A percentile compares a stretch with the other conserved stretches of the same genome.
These are phyloP conservation scores for Mya arenaria DNA, from an alignment of 1,140 invertebrate genomes.

Conservation along the genomic window DNA sequence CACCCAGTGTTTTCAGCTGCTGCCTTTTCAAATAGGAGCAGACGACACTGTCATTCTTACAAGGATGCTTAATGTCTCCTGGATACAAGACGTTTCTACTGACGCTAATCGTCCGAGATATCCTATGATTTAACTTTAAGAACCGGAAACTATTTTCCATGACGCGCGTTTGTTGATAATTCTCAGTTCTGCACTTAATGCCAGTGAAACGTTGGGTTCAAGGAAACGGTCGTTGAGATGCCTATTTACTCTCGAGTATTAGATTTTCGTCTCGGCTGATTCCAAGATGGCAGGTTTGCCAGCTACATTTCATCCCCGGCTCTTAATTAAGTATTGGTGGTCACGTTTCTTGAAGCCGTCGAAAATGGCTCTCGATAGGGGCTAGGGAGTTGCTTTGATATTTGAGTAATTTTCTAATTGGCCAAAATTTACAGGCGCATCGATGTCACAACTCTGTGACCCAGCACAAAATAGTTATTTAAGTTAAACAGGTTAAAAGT, in stretches of 20 bases:
- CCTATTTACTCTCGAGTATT: no score
- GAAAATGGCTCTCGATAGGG: background rate
- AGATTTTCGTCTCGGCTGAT: no score
- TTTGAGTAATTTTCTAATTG: constrained; percentile 52
- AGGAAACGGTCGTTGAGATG: no score
- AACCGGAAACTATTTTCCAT: constrained; percentile 41
- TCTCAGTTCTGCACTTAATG: no score
- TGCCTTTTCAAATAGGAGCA: constrained; percentile 38
- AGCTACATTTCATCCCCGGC: no score
- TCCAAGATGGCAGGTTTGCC: no score
- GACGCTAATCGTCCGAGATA: constrained; percentile 38
- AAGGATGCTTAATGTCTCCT: constrained; percentile 40
- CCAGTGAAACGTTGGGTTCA: no score
- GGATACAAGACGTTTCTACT: constrained; percentile 32
- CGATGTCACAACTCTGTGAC: constrained; percentile 36
- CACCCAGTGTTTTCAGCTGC: constrained; percentile 51
- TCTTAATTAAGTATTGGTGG: no score
- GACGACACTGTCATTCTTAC: constrained; percentile 44
- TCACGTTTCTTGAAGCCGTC: background rate
- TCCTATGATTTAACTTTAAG: constrained; percentile 21
- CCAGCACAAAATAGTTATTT: constrained; percentile 26
- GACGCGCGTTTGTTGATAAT: no score
- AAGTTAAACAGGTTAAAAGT: no score
- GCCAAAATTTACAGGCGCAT: constrained; percentile 8
- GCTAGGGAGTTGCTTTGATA: background rate